Evolutionary conservation across 2,113 vertebrate species (phyloP), one percentile per base, ranked within the genome.

Genomic region (Athene noctua): DNA sequence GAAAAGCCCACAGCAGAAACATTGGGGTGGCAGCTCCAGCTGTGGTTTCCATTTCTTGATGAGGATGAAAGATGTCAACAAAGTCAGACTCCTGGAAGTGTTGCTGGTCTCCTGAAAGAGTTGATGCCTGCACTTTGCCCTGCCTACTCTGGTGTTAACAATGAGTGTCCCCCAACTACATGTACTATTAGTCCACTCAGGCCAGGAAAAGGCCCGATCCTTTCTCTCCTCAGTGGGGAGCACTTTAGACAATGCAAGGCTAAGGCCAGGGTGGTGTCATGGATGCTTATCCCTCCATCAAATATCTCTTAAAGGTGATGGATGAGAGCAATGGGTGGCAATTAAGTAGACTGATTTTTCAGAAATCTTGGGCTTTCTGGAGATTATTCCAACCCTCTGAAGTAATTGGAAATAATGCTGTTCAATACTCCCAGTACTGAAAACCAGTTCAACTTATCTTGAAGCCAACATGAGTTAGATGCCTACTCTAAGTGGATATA

Each of bases 181-280:
- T 0, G 0, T 62, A 71, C 5, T 6, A 5, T 36, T 59, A 36
- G 26, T 32, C 22, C 74, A 2, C n/a, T 55, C 10, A 38, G 54
- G 40, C 14, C 40, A 57, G 58, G 34, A 82, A 82, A 71, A 62
- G 40, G 4, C 11, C 27, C n/a, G 15, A 17, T 42, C 36, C 16
- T 13, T 71, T 52, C 23, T 79, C 29, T 72, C 8, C 18, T 65
- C 44, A 51, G n/a, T 15, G 15, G 6, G 19, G 3, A 40, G 2
- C 16, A 51, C 30, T 34, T 79, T 42, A 46, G 46, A 67, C 92
- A 91, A 85, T 36, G 6, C n/a, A 87, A 81, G 13, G 23, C 26
- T 10, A 61, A 74, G 36, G 44, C 34, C 13, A 40, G 12, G 11
- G 6, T 68, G 13, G 23, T 52, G 16, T 83, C 52, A 40, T 42